phyloP scores from a whole-genome alignment of 1,140 invertebrate genomes.

The honey bee (Apis mellifera) region Amel_HAv3.1 CM009938.2:1671001-1671500 shows the following conservation, averaged over 20 bases:
- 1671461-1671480: conserved; percentile 90
- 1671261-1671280: conserved; percentile 89
- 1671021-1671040: conserved; percentile 90
- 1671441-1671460: conserved; percentile 89
- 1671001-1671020: conserved; percentile 91
- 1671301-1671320: conserved; percentile 90
- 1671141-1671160: conserved; percentile 82
- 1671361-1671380: conserved; percentile 60
- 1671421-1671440: conserved; percentile 91
- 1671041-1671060: conserved; percentile 90
- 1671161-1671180: conserved; percentile 88
- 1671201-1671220: conserved; percentile 85
- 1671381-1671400: conserved; percentile 83
- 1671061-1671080: conserved; percentile 87
- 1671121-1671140: conserved; percentile 90
- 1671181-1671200: conserved; percentile 83
- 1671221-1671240: conserved; percentile 87
- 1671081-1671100: conserved; percentile 83
- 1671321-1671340: conserved; percentile 86
- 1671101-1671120: conserved; percentile 93
- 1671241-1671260: conserved; percentile 83
- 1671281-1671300: conserved; percentile 92
- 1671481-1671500: conserved; percentile 86
- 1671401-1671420: conserved; percentile 88
- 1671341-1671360: conserved; percentile 54